A percentile compares a stretch with the other conserved stretches of the same genome.
Evolutionary conservation across 1,140 invertebrate species (phyloP).

Genomic region (Drosophila prosaltans): DNA sequence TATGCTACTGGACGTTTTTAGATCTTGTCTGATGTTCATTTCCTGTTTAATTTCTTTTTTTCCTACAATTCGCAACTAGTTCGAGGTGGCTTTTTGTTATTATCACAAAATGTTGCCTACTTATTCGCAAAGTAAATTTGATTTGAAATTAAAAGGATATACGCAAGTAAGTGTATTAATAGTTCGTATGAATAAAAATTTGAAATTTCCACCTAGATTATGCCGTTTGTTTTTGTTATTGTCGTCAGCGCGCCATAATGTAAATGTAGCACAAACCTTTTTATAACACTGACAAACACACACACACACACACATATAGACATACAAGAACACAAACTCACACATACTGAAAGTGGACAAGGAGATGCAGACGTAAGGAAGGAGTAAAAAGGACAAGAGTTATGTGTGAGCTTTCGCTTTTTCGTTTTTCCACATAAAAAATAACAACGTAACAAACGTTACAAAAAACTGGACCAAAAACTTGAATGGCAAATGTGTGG

Average conservation of each 20-base stretch:
- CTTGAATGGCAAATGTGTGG: slow-evolving; percentile 39
- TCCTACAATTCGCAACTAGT: too few relatives aligned
- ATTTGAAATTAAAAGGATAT: too few relatives aligned
- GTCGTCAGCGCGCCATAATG: slow-evolving; percentile 72
- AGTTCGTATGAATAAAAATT: slow-evolving; percentile 11
- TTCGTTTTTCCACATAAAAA: slow-evolving; percentile 57
- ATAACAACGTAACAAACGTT: slow-evolving; percentile 56
- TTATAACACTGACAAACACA: slow-evolving; percentile 65
- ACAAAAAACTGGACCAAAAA: slow-evolving; percentile 70
- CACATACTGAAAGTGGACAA: background rate
- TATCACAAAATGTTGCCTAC: too few relatives aligned
- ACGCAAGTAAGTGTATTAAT: slow-evolving; percentile 25
- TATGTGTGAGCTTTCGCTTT: slow-evolving; percentile 79
- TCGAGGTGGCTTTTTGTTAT: too few relatives aligned
- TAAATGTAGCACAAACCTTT: slow-evolving; percentile 82
- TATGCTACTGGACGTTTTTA: too few relatives aligned
- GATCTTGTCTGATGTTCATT: too few relatives aligned
- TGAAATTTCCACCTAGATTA: slow-evolving; percentile 46
- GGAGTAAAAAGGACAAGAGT: slow-evolving; percentile 49
- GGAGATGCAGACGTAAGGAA: background rate
- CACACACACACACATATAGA: slow-evolving; percentile 19
- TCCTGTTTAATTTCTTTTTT: too few relatives aligned
- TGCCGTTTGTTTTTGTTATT: slow-evolving; percentile 76
- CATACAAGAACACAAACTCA: slow-evolving; percentile 21
- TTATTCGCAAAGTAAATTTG: too few relatives aligned